phyloP scores from a whole-genome alignment of 1,140 invertebrate species.

The Zaprionus camerounensis region DNA sequence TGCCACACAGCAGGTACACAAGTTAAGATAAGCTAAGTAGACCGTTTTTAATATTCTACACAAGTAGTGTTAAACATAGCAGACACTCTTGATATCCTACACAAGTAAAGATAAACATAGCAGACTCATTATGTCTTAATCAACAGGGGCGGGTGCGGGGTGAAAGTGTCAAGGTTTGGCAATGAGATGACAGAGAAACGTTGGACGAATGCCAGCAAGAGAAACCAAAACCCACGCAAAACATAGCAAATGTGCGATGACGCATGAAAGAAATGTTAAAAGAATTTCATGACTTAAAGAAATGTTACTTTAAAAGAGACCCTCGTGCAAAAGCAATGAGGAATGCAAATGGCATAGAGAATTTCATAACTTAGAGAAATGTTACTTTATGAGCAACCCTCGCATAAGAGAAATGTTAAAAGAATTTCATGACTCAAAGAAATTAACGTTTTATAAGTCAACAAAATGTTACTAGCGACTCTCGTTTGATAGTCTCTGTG shows the following conservation, averaged over 20 bases:
- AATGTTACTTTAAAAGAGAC: too few relatives aligned
- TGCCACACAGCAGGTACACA: background rate
- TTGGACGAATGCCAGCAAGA: background rate
- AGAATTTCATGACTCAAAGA: slow-evolving; percentile 18
- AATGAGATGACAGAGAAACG: slow-evolving; percentile 40
- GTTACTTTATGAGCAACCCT: too few relatives aligned
- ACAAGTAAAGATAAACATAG: background rate
- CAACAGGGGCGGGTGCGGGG: too few relatives aligned
- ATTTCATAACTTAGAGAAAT: too few relatives aligned
- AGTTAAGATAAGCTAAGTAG: background rate
- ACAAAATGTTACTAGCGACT: slow-evolving; percentile 11
- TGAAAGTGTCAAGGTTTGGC: slow-evolving; percentile 38
- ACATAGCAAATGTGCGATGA: background rate
- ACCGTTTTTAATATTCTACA: too few relatives aligned
- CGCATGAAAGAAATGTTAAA: slow-evolving; percentile 5
- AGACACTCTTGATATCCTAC: too few relatives aligned
- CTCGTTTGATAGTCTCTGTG: slow-evolving; percentile 6
- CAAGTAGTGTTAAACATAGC: too few relatives aligned
- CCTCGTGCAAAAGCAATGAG: too few relatives aligned
- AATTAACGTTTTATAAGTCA: slow-evolving; percentile 21
- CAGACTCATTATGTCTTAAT: background rate
- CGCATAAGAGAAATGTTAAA: slow-evolving; percentile 1
- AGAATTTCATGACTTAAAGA: slow-evolving; percentile 20
- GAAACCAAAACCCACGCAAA: slow-evolving; percentile 12
- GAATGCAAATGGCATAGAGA: too few relatives aligned